These are phyloP conservation scores for Rhinichthys klamathensis DNA, from an alignment of 2,113 vertebrate genomes.

Conservation along the genomic window DNA sequence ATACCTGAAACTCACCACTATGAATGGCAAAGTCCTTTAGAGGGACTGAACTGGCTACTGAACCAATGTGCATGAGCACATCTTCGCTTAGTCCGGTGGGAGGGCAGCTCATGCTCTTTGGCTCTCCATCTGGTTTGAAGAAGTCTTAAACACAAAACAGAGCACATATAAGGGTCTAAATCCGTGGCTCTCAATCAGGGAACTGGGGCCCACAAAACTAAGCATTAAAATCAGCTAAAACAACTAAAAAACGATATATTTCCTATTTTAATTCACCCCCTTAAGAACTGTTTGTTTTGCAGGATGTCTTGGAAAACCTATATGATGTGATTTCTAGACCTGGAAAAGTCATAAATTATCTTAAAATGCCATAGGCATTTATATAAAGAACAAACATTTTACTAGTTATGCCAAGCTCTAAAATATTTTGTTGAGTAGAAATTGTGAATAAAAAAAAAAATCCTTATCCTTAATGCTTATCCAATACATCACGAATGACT, in stretches of 20 bases:
- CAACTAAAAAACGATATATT: too few relatives aligned
- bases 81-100: constrained; percentile 85
- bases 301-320: background rate
- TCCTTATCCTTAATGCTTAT: too few relatives aligned
- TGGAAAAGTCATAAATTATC: background rate
- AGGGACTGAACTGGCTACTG: constrained; percentile 86
- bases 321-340: background rate
- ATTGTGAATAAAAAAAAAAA: too few relatives aligned
- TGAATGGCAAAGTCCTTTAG: constrained; percentile 89
- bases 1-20: constrained; percentile 65
- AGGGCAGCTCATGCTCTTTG: constrained; percentile 84
- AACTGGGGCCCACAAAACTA: background rate
- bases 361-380: background rate
- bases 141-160: constrained; percentile 73
- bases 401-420: too few relatives aligned
- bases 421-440: too few relatives aligned
- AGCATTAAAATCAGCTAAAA: background rate
- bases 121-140: constrained; percentile 88
- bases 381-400: too few relatives aligned
- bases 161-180: background rate
- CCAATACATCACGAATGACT: background rate
- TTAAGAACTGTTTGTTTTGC: too few relatives aligned
- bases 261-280: too few relatives aligned
- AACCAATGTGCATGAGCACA: constrained; percentile 82
- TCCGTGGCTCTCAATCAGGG: background rate